Evolutionary conservation across 2,113 vertebrate genomes (phyloP).

Genomic region (Phaetusa simplex): DNA sequence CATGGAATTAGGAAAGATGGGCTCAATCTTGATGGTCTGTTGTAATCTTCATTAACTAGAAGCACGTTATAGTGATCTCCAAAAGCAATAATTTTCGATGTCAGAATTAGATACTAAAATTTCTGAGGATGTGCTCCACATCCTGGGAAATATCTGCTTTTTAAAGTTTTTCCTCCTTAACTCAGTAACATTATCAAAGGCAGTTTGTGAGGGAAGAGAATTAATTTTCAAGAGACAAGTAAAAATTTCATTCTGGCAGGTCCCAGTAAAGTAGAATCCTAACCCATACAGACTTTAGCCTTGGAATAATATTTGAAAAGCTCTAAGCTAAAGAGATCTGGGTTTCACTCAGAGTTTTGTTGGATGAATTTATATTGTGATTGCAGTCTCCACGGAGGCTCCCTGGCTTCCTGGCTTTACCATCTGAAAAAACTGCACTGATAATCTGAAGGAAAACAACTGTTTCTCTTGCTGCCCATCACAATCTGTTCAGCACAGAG

Average conservation of each 20-base stretch:
- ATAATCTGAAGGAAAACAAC: background rate
- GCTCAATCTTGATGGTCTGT: background rate
- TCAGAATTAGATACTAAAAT: background rate
- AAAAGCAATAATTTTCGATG: background rate
- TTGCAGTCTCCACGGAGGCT: background rate
- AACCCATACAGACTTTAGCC: background rate
- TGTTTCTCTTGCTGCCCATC: background rate
- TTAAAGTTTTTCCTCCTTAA: background rate
- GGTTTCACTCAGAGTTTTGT: background rate
- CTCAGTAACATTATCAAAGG: background rate
- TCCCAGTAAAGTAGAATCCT: conserved; percentile 8
- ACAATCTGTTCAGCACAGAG: background rate
- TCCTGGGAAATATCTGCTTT: background rate
- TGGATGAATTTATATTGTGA: background rate
- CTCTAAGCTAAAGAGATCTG: background rate
- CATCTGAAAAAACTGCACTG: background rate
- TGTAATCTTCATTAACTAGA: background rate
- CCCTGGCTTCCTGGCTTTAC: background rate
- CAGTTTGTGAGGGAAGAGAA: background rate
- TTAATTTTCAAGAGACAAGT: background rate
- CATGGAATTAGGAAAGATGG: background rate
- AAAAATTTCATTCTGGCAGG: background rate
- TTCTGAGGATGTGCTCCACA: background rate
- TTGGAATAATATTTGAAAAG: conserved; percentile 21
- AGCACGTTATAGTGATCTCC: background rate